Evolutionary conservation across 2,797 vertebrate species (phyloP), one percentile per base, ranked within the genome.

Genomic region (Catostomus latipinnis): DNA sequence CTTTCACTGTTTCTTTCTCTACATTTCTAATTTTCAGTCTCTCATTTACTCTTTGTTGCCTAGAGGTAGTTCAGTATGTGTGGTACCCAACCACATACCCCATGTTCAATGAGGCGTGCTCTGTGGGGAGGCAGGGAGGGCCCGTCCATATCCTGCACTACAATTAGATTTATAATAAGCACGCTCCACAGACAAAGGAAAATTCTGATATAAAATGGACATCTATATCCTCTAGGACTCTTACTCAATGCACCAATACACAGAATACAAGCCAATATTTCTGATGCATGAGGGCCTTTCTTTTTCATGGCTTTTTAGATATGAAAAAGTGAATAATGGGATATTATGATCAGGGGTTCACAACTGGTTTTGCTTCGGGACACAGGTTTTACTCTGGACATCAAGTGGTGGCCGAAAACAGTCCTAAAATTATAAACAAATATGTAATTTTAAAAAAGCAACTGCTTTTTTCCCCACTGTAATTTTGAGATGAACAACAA

Each of bases 61-160:
- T 76, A 50, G 54, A 58, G 63, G 70, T 75, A 69, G 58, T 54
- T 81, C 6, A 71, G 66, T 70, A 91, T 91, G 89, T 90, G 88
- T 58, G 66, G 76, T 78, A 84, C 86, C 89, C 87, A 22, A 43
- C 11, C 54, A 63, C 88, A 88, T 91, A 87, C 88, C 85, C 1
- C 65, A 76, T 84, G 84, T 82, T 89, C 89, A 93, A 92, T 92
- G 91, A 91, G 87, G 87, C 88, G 0, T 90, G 81, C 79, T 81
- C 79, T 85, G 85, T 88, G 49, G 62, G 87, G 81, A 77, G 70
- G 83, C 84, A 86, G 86, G 74, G 83, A 56, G 61, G 69, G 68
- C 75, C 82, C 62, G 53, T 81, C 84, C 85, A 88, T 87, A 89
- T 82, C 88, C 83, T 71, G 48, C 22, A 53, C 14, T 1, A 60